phyloP scores from a whole-genome alignment of 1,140 invertebrate genomes.

The Brachystomella parvula region DNA sequence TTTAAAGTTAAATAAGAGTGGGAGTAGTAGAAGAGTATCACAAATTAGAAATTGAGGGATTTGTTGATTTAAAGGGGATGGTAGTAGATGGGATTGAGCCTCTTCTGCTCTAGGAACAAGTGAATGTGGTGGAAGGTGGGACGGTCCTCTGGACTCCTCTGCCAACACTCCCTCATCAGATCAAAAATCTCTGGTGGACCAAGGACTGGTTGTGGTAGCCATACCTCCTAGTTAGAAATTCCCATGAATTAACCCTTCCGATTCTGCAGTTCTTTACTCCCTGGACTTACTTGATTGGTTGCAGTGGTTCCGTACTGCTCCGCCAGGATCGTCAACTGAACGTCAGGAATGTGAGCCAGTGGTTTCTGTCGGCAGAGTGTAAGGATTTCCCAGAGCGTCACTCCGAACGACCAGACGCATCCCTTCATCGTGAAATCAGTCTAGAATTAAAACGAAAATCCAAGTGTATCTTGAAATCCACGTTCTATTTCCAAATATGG shows the following conservation, averaged over 20 bases:
- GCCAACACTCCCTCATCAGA: conserved; percentile 90
- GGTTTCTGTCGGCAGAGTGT: conserved; percentile 51
- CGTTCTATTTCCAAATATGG: not conserved
- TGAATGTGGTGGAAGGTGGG: conserved; percentile 85
- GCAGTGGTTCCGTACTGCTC: conserved; percentile 30
- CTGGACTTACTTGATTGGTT: conserved; percentile 26
- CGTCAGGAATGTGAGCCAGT: conserved; percentile 31
- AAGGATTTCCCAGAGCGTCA: conserved; percentile 80
- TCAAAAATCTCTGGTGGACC: conserved; percentile 87
- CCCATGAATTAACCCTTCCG: not conserved
- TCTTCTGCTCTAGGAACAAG: conserved; percentile 78
- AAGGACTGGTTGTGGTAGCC: conserved; percentile 65
- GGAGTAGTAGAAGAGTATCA: too few relatives aligned
- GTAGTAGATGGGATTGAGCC: conserved; percentile 28
- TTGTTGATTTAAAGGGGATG: too few relatives aligned
- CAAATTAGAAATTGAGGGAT: too few relatives aligned
- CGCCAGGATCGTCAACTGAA: conserved; percentile 30
- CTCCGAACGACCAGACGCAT: conserved; percentile 83
- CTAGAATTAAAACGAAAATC: conserved; percentile 43
- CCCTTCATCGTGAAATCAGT: conserved; percentile 76
- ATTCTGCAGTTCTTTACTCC: not conserved
- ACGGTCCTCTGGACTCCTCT: conserved; percentile 69
- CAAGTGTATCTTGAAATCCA: not conserved
- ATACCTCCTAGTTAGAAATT: conserved; percentile 47
- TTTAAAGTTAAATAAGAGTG: too few relatives aligned